These are phyloP conservation scores for Eremobia ochroleuca DNA, from an alignment of 2,888 invertebrate species.

Conservation along the genomic window DNA sequence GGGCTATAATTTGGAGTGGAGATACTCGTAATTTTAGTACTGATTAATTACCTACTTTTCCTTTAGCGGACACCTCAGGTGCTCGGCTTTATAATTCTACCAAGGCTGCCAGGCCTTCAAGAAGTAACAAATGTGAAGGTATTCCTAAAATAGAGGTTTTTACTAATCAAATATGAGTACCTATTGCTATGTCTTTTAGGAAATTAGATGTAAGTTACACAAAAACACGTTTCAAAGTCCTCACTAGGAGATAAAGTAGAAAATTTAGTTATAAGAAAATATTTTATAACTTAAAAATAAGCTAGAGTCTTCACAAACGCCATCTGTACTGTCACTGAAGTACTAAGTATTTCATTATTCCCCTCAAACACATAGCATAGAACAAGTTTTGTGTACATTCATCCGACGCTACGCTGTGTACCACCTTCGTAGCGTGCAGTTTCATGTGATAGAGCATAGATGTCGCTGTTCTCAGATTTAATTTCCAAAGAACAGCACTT, in stretches of 20 bases:
- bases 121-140: not conserved
- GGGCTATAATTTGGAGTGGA: conserved; percentile 27
- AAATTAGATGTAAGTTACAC: not conserved
- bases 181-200: not conserved
- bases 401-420: conserved; percentile 6
- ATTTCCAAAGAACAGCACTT: not conserved
- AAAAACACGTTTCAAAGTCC: not conserved
- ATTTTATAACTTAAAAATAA: not conserved
- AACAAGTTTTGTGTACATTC: conserved; percentile 1
- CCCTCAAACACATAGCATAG: not conserved
- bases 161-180: not conserved
- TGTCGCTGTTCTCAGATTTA: conserved; percentile 34
- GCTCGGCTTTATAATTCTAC: not conserved
- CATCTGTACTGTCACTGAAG: conserved; percentile 16
- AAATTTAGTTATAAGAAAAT: not conserved
- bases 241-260: not conserved
- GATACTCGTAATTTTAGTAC: conserved; percentile 31
- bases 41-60: conserved; percentile 16
- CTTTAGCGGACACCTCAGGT: not conserved
- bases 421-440: conserved; percentile 21
- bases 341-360: conserved; percentile 5
- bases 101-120: not conserved
- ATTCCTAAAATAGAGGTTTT: not conserved
- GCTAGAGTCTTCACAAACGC: not conserved
- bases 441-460: conserved; percentile 25